Base-by-base conservation (phyloP, 2,888 invertebrate genomes). In the Platycheirus rosarum region DNA sequence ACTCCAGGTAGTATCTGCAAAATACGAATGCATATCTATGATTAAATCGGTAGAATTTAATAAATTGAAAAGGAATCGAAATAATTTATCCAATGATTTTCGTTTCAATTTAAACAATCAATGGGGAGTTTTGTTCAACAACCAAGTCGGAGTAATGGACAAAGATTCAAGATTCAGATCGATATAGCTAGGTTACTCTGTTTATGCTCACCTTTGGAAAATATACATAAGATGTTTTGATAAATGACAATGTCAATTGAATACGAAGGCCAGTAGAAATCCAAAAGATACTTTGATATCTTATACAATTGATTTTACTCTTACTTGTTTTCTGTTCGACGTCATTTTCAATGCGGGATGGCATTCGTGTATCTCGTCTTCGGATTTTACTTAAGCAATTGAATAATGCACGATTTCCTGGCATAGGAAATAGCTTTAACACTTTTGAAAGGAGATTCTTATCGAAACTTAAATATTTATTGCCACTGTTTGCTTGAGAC, bases 211-310 rank as follows among this genome's bases (percentile, higher is more conserved):
- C 48, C 48, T 23, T 7, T 16, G 23, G 48, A 23, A 44, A 8
- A 37, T 16, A 60, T 60, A 44, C 44, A 44, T 44, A 44, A 60
- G 66, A 76, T 60, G 73, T 57, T 73, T 78, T 78, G 77, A 78
- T 73, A 78, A 78, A 78, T 78, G 66, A 60, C 77, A n/a, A 51
- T 53, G 46, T 78, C 73, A 66, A 66, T 71, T 65, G 49, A 63
- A 29, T 42, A n/a, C 51, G 48, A 70, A 51, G 35, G 46, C 44
- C 55, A 42, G 23, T 16, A 44, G 1, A 20, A 20, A 44, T 32
- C 51, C 26, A 18, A 32, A 49, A 65, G 51, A 51, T 51, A 66
- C 29, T 32, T n/a, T n/a, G n/a, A 9, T 13, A n/a, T n/a, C n/a
- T n/a, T n/a, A 49, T 37, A 53, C 29, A 68, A 68, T 68, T 68